Evolutionary conservation across 2,888 invertebrate genomes (phyloP).

Genomic region (Amblyjoppa fuscipennis): DNA sequence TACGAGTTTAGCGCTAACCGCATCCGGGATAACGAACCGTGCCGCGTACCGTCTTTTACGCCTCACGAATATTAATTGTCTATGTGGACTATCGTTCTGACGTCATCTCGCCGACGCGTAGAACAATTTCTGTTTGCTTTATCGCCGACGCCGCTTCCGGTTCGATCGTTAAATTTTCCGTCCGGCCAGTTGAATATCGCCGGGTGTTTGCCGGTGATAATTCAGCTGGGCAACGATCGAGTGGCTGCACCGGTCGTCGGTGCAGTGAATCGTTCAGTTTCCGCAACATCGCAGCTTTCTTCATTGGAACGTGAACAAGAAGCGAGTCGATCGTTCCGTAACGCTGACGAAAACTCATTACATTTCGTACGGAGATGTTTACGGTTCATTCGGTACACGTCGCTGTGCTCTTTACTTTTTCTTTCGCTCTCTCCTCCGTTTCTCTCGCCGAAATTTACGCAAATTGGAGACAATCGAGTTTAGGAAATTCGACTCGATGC

Average conservation of each 20-base stretch:
- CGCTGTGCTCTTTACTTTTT: not conserved
- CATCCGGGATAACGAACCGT: constrained; percentile 45
- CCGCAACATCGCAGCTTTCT: constrained; percentile 34
- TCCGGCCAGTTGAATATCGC: not conserved
- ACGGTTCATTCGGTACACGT: not conserved
- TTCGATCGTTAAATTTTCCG: not conserved
- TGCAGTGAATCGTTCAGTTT: constrained; percentile 27
- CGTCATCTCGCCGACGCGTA: not conserved
- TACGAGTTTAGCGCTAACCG: constrained; percentile 24
- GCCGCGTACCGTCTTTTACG: constrained; percentile 25
- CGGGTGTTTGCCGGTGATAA: not conserved
- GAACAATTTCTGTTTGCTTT: not conserved
- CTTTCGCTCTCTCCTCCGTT: not conserved
- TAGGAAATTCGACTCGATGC: not conserved
- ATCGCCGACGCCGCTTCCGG: constrained; percentile 6
- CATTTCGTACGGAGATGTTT: not conserved
- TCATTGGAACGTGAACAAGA: constrained; percentile 39
- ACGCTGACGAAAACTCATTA: constrained; percentile 20
- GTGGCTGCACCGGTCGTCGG: constrained; percentile 7
- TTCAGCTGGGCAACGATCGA: constrained; percentile 1
- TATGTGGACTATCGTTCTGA: constrained; percentile 4
- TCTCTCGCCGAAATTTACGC: not conserved
- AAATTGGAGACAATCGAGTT: constrained; percentile 6
- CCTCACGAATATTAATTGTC: constrained; percentile 52
- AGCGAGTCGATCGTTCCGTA: constrained; percentile 13